These are phyloP conservation scores for Crambe crambe DNA, from an alignment of 37 sponge, comb jelly and placozoan species.

Conservation along the genomic window DNA sequence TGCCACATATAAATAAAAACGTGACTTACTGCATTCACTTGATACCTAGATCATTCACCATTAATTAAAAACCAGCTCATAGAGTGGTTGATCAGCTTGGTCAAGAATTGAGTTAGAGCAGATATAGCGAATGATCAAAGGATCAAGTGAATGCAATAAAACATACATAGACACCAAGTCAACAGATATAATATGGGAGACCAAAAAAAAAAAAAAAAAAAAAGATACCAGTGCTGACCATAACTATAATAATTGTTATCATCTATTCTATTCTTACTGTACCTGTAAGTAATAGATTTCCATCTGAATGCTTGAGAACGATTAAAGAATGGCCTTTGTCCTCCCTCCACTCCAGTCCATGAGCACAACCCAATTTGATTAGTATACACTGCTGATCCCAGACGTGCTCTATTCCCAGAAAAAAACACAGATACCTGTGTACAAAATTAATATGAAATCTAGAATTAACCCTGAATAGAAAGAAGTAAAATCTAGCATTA, in stretches of 20 bases:
- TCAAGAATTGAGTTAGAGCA: background rate
- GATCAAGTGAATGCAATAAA: too few species aligned
- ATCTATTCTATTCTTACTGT: too few species aligned
- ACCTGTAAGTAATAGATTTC: conserved; percentile 30
- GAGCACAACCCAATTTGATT: conserved; percentile 31
- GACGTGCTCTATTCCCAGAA: conserved; percentile 38
- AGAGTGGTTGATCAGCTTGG: background rate
- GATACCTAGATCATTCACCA: too few species aligned
- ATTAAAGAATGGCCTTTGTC: conserved; percentile 24
- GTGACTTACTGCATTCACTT: background rate
- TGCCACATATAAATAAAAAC: background rate
- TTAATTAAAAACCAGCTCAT: too few species aligned
- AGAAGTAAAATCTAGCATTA: too few species aligned
- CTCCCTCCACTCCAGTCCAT: background rate
- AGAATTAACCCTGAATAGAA: too few species aligned
- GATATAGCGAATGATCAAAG: background rate
- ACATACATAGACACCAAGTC: background rate
- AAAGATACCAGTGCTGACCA: too few species aligned
- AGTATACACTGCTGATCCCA: conserved; percentile 25
- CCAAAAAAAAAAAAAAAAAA: too few species aligned
- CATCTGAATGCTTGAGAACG: conserved; percentile 8
- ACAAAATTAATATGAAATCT: too few species aligned
- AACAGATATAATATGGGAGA: too few species aligned
- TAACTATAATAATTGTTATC: too few species aligned
- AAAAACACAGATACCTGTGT: conserved; percentile 38